These are phyloP conservation scores for Corydoras sp. DNA, from an alignment of 2,113 vertebrate species.

Conservation along the genomic window DNA sequence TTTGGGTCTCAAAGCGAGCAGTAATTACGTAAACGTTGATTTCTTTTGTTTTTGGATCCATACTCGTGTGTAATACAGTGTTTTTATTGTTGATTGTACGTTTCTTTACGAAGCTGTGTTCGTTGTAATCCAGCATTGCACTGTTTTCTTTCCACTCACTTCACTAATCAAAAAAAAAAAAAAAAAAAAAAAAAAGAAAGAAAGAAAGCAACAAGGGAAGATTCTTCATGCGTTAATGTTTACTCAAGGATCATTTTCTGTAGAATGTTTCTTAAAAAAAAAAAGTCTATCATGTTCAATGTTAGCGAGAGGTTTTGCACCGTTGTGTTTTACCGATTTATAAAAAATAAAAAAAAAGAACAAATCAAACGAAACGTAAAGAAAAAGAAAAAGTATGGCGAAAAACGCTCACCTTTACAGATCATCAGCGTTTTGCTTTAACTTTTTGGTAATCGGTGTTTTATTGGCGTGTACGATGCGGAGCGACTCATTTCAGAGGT, in stretches of 20 bases:
- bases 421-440: background rate
- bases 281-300: slow-evolving; percentile 88
- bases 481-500: slow-evolving; percentile 82
- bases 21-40: slow-evolving; percentile 35
- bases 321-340: slow-evolving; percentile 72
- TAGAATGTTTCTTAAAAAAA: slow-evolving; percentile 64
- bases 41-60: slow-evolving; percentile 49
- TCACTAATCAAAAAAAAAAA: slow-evolving; percentile 57
- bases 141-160: slow-evolving; percentile 72
- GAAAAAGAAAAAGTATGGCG: slow-evolving; percentile 51
- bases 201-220: slow-evolving; percentile 71
- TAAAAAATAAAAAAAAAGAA: slow-evolving; percentile 45
- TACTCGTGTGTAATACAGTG: slow-evolving; percentile 58
- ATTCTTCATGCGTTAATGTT: slow-evolving; percentile 97
- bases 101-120: slow-evolving; percentile 57
- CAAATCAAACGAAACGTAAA: slow-evolving; percentile 46
- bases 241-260: slow-evolving; percentile 90
- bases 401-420: too few species aligned
- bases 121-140: slow-evolving; percentile 87
- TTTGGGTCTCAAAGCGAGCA: slow-evolving; percentile 56
- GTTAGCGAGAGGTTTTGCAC: slow-evolving; percentile 84
- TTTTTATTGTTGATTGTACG: background rate
- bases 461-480: slow-evolving; percentile 57
- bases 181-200: slow-evolving; percentile 68
- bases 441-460: background rate